phyloP scores from a whole-genome alignment of 2,113 vertebrate species.

The Agelaius phoeniceus region DNA sequence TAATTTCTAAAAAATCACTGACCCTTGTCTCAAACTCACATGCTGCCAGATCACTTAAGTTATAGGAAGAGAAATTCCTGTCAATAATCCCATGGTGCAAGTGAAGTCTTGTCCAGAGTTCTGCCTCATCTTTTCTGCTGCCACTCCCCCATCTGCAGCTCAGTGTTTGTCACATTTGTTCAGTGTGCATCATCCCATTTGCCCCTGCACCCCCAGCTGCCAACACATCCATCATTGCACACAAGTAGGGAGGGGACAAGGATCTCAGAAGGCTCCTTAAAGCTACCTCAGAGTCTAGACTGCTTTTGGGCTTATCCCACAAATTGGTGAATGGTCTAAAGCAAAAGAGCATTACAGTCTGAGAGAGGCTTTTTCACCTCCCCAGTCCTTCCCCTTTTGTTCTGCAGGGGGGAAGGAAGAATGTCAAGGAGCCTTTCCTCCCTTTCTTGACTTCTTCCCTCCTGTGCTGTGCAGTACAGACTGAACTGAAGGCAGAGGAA shows the following conservation, averaged over 20 bases:
- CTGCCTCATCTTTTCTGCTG: not conserved
- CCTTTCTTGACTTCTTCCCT: not conserved
- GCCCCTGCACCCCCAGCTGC: not conserved
- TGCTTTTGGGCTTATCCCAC: not conserved
- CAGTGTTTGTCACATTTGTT: not conserved
- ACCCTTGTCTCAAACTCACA: not conserved
- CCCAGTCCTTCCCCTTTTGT: not conserved
- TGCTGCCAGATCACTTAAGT: not conserved
- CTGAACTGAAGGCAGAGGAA: not conserved
- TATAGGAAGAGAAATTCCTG: not conserved
- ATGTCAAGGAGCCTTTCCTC: not conserved
- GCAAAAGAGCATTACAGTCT: not conserved
- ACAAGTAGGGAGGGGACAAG: not conserved
- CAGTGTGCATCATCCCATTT: not conserved
- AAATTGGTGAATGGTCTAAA: not conserved
- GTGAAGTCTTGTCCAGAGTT: not conserved
- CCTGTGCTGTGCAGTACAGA: not conserved
- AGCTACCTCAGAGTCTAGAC: not conserved
- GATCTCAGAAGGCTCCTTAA: not conserved
- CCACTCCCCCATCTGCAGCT: not conserved
- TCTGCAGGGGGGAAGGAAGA: not conserved
- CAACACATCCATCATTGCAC: not conserved
- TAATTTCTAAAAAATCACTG: not conserved
- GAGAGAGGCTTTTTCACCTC: not conserved
- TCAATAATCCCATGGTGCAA: not conserved